Evolutionary conservation across 2,888 invertebrate genomes (phyloP), one percentile per base, ranked within the genome.

Genomic region (Tenthredo notha): DNA sequence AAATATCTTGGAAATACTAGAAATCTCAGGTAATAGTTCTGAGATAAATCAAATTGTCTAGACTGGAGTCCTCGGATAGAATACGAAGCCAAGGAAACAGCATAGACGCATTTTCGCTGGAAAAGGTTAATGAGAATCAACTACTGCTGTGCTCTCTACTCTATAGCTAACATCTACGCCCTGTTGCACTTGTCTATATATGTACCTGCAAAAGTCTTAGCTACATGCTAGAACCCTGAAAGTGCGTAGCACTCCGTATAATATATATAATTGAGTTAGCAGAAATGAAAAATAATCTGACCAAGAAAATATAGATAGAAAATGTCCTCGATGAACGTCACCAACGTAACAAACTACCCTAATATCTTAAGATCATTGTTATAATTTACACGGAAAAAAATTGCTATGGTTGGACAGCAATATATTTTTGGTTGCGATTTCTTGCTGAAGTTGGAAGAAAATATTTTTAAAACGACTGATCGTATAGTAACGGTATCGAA

Each of bases 51-150:
- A 25, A 83, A 83, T 70, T 83, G 2, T 67, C 70, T n/a, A 15
- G 33, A 67, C 83, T 83, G 47, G 50, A 83, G 7, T 7, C 18
- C n/a, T 29, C 33, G 7, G 83, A 83, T 83, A 47, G n/a, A 47
- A 47, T 43, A 83, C 29, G 58, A 83, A 29, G 50, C 47, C 5
- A 50, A 50, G 43, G 18, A 70, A 83, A 83, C 50, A 33, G 29
- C 43, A 80, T 43, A 47, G 70, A 67, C 29, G 29, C 65, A 70
- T 83, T 70, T 61, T 80, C 58, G 80, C 58, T 80, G 61, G 37
- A 43, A 40, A 21, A 61, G 61, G 61, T 80, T 80, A 80, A 80
- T 80, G 40, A 80, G 80, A 80, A 61, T 58, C 80, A 80, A 40
- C 50, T 54, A 58, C 58, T 18, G 33, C 54, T 50, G 50, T 54